Base-by-base conservation (phyloP, 2,888 invertebrate genomes). In the Rhabditoides inermis region DNA sequence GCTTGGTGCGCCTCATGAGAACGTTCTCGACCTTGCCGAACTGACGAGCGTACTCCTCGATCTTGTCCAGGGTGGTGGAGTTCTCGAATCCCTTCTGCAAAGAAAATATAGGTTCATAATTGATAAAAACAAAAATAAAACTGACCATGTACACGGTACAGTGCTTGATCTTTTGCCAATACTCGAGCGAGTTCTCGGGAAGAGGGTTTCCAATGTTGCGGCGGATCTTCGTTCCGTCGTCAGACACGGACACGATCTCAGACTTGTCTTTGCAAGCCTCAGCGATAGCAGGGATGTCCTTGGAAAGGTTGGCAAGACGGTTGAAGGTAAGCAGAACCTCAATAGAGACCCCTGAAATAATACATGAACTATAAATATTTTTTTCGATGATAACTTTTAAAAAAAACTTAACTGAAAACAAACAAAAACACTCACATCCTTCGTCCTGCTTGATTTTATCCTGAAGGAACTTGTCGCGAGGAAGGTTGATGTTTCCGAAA, bases 401-500 rank as follows among this genome's bases (percentile, higher is more conserved):
- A 49, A 2, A 30, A 3, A 12, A 18, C 30, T 36, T 26, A 25
- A 30, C 23, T 7, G 12, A 3, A 30, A 4, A 15, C 30, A 37
- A 18, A 52, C 57, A 60, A 39, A 37, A 18, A 52, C 57, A 60
- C 77, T 61, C 76, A 81, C 81, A 82, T 59, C 82, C 94, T 49
- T 90, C 87, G 64, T 90, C 87, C 60, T 87, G 81, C 65, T 84
- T 84, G 1, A 87, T 84, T 79, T 90, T 86, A 57, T 88, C 87
- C 68, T 85, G 84, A n/a, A 98, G 81, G 77, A 94, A 98, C 78
- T 88, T 90, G 77, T 98, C 95, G 55, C 87, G 84, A 0, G 86
- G 85, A 48, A 98, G 81, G 79, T 98, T 98, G 4, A 86, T 83
- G 78, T 98, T 89, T 46, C 95, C 91, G 81, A 87, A 88, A 74